These are phyloP conservation scores for Phataginus tetradactyla DNA, from an alignment of 2,797 vertebrate species.

Conservation along the genomic window DNA sequence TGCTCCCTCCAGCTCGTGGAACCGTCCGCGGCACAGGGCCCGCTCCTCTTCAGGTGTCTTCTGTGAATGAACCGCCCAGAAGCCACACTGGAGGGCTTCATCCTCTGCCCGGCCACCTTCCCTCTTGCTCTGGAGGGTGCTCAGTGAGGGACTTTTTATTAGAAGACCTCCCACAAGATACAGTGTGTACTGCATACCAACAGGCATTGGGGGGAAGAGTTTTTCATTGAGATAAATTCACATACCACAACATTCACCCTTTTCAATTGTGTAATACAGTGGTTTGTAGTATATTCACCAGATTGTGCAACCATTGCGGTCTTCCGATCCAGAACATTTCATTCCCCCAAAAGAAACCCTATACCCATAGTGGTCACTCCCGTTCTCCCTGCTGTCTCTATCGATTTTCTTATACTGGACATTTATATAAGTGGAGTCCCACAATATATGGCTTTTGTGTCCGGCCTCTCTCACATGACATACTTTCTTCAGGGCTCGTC, in stretches of 20 bases:
- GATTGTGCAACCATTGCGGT: not conserved
- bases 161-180: not conserved
- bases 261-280: not conserved
- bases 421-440: not conserved
- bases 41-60: not conserved
- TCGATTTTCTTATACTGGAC: not conserved
- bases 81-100: not conserved
- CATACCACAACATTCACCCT: not conserved
- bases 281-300: not conserved
- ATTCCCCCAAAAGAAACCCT: not conserved
- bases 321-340: not conserved
- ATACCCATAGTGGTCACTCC: not conserved
- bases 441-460: not conserved
- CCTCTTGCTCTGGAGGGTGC: not conserved
- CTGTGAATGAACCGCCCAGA: not conserved
- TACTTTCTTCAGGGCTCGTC: not conserved
- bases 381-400: not conserved
- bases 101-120: not conserved
- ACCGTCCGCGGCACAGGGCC: not conserved
- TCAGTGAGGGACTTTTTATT: not conserved
- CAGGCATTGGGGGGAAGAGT: not conserved
- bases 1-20: not conserved
- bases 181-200: not conserved
- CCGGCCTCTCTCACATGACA: not conserved
- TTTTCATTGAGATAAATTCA: not conserved